A percentile compares a stretch with the other conserved stretches of the same genome.
Conservation (phyloP, 2,888 invertebrate genomes). For the Quadriops clusia region DNA sequence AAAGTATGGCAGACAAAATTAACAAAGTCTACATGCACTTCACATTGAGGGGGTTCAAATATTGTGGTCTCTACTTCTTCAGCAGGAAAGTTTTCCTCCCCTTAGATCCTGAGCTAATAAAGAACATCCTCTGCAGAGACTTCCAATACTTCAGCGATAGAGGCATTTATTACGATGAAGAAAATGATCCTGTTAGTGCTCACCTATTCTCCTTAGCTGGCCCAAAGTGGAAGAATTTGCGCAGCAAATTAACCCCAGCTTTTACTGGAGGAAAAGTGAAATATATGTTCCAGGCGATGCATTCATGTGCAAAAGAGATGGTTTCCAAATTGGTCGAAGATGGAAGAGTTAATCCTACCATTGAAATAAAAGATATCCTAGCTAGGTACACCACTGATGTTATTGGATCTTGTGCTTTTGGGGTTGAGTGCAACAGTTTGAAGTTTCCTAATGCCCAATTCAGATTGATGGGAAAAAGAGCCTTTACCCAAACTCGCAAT, state of each 20-base stretch:
- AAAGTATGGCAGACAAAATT: constrained; percentile 50
- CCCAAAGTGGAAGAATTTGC: constrained; percentile 46
- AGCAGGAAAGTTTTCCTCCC: constrained; percentile 49
- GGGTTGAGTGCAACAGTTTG: constrained; percentile 44
- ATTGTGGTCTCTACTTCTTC: constrained; percentile 51
- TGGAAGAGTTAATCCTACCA: constrained; percentile 1
- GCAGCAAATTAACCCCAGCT: constrained; percentile 48
- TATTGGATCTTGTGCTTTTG: constrained; percentile 45
- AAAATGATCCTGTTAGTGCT: constrained; percentile 43
- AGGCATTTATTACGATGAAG: constrained; percentile 44
- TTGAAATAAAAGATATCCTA: constrained; percentile 36
- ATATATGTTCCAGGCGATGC: constrained; percentile 45
- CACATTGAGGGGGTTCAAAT: constrained; percentile 31
- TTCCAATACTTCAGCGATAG: constrained; percentile 54
- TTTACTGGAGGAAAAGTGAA: constrained; percentile 54
- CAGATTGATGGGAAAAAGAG: constrained; percentile 18
- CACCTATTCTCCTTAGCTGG: constrained; percentile 44
- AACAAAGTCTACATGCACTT: constrained; percentile 44
- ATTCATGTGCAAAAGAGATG: constrained; percentile 41
- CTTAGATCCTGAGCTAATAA: constrained; percentile 49
- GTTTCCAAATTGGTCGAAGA: constrained; percentile 27
- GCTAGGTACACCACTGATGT: constrained; percentile 47
- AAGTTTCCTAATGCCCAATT: constrained; percentile 41
- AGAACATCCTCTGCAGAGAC: constrained; percentile 47
- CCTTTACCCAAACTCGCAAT: constrained; percentile 16